Base-by-base conservation (phyloP, 2,797 vertebrate species). In the Leontocebus nigricollis region DNA sequence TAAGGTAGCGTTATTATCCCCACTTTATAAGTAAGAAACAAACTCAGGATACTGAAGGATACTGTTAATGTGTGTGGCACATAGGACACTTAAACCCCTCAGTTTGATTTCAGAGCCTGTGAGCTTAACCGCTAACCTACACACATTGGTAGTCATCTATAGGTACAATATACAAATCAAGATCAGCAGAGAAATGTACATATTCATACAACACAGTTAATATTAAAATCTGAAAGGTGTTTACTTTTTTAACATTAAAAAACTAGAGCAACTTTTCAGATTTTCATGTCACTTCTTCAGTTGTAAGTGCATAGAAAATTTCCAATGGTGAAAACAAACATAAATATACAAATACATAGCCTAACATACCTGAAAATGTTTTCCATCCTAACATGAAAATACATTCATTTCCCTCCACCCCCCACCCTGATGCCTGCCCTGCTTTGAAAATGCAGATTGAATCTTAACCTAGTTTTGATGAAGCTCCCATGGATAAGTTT, bases 381-480 rank as follows among this genome's bases (percentile, higher is more conserved):
- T 89, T 82, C 3, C 85, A 11, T 36, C 57, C 10, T 89, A 46
- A 92, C 95, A 86, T 12, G 50, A 77, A 89, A 96, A 75, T 77
- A 46, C 9, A 44, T 70, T 57, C 7, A 12, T 75, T 89, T 46
- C 20, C 3, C 50, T 26, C 1, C 17, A 33, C 27, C 7, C 15
- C 15, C 7, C 7, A 67, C 15, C 4, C 64, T 0, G 15, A 67
- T 15, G 15, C 33, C 33, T 67, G 64, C 64, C 33, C 64, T 8
- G 15, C 7, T 5, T 3, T 12, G 2, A 14, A 72, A 59, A 44
- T 46, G 14, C n/a, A 83, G 39, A 76, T 95, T 82, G 92, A 84
- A 73, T 90, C 36, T 92, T 87, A 90, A 95, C 41, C 57, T 79
- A 14, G 11, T 81, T 97, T 94, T 44, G 11, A 85, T 90, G 87